These are phyloP conservation scores for Lissonota sp. DNA, from an alignment of 2,888 invertebrate genomes.

Conservation along the genomic window DNA sequence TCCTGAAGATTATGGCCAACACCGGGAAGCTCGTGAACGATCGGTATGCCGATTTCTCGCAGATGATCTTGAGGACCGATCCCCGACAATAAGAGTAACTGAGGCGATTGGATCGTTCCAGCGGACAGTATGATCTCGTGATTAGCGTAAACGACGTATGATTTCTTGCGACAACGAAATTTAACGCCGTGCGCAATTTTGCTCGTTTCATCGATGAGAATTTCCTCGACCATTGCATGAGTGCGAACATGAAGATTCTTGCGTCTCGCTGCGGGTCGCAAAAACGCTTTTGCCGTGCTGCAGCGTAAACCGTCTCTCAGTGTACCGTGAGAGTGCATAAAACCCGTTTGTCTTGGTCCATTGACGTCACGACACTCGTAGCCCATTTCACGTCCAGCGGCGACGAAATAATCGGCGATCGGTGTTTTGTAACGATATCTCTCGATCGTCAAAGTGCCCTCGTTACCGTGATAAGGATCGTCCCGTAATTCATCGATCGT, in stretches of 20 bases:
- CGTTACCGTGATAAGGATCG: conserved; percentile 88
- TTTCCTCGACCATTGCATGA: conserved; percentile 88
- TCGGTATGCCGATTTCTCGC: conserved; percentile 86
- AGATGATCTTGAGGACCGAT: conserved; percentile 89
- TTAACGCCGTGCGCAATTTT: conserved; percentile 88
- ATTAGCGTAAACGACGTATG: conserved; percentile 85
- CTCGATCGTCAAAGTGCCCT: conserved; percentile 91
- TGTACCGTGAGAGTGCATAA: conserved; percentile 91
- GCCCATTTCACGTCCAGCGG: conserved; percentile 89
- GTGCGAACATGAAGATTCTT: conserved; percentile 90
- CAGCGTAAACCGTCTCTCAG: conserved; percentile 91
- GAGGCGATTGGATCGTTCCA: conserved; percentile 93
- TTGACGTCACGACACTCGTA: conserved; percentile 90
- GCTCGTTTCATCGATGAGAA: conserved; percentile 87
- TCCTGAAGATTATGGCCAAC: conserved; percentile 94
- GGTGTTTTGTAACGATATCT: conserved; percentile 88
- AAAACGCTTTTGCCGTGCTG: conserved; percentile 93
- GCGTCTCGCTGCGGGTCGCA: conserved; percentile 88
- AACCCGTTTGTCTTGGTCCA: conserved; percentile 92
- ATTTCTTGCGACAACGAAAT: conserved; percentile 85
- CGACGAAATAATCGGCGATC: conserved; percentile 88
- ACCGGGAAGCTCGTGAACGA: conserved; percentile 87
- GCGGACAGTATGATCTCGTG: conserved; percentile 94
- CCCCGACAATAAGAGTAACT: conserved; percentile 94
- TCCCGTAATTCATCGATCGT: conserved; percentile 86